phyloP scores from a whole-genome alignment of 2,888 invertebrate genomes.

The Lingula anatina region DNA sequence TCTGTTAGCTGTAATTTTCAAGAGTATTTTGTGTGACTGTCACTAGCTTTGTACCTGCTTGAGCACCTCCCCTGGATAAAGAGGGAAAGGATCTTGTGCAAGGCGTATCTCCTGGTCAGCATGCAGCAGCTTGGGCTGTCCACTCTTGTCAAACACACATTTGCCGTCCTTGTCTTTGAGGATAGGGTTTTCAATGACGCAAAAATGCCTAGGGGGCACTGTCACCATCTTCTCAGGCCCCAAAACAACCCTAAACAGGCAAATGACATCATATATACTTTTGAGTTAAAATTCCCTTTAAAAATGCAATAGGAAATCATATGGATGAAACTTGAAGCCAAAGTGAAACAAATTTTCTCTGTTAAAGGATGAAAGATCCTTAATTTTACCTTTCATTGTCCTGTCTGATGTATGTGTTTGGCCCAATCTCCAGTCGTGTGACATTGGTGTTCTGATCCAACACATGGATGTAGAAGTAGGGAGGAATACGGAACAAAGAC shows the following conservation, averaged over 20 bases:
- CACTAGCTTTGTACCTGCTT: too few relatives aligned
- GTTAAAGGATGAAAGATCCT: neutral
- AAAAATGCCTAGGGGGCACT: constrained; percentile 55
- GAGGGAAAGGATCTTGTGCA: constrained; percentile 55
- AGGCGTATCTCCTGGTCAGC: constrained; percentile 56
- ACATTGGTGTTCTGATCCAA: constrained; percentile 56
- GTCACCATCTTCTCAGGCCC: constrained; percentile 54
- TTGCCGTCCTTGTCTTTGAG: constrained; percentile 40
- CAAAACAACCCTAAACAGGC: constrained; percentile 46
- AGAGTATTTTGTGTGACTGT: too few relatives aligned
- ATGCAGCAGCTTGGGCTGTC: constrained; percentile 52
- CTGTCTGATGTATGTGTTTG: constrained; percentile 55
- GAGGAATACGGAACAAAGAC: constrained; percentile 51
- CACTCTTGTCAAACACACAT: constrained; percentile 45
- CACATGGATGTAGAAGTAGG: constrained; percentile 55
- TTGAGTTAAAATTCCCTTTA: neutral
- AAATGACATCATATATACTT: neutral
- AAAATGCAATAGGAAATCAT: neutral
- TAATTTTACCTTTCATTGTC: constrained; percentile 54
- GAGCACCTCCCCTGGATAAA: constrained; percentile 54
- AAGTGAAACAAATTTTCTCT: too few relatives aligned
- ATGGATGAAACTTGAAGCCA: neutral
- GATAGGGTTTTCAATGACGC: constrained; percentile 55
- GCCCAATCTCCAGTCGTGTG: constrained; percentile 54
- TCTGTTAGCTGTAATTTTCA: too few relatives aligned